Base-by-base conservation (phyloP, 2,113 vertebrate genomes). In the Apeltes quadracus region DNA sequence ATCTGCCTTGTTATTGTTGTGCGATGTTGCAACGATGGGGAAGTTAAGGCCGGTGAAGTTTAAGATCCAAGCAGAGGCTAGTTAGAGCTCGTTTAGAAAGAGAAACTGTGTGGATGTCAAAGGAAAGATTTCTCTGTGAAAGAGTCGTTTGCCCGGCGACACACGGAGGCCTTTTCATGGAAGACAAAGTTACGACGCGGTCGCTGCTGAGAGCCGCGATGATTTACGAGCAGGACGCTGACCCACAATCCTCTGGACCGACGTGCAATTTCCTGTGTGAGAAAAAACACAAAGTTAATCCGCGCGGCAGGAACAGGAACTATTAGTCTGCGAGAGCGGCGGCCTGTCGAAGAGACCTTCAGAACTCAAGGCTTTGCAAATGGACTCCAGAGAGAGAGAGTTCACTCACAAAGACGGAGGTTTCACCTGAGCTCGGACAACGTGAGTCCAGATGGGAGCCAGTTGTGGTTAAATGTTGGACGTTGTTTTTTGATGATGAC, bases 241-340 rank as follows among this genome's bases (percentile, higher is more conserved):
- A 85, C 86, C 78, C 88, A 67, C 84, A 84, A 79, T 81, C 79
- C 84, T 76, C 82, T 72, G 79, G 71, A 91, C 87, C 87, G 84
- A 89, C 87, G 46, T 57, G 80, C 84, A 91, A 92, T 90, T 91
- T 92, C 90, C 91, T 92, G 91, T 87, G 90, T 75, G 81, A 89
- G 76, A 87, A 87, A 87, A 75, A 48, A 13, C 82, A 70, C 81
- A 75, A 74, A 87, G 66, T 88, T 83, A 78, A 90, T 88, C 85
- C 85, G 83, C 70, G 41, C 67, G 64, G 63, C 41, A 50, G n/a
- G n/a, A n/a, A n/a, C n/a, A n/a, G n/a, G n/a, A n/a, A n/a, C n/a
- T n/a, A n/a, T n/a, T n/a, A n/a, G n/a, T n/a, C n/a, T n/a, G n/a
- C n/a, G n/a, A n/a, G n/a, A n/a, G n/a, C n/a, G n/a, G n/a, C n/a